Evolutionary conservation across 2,797 vertebrate species (phyloP), one percentile per base, ranked within the genome.

Genomic region (Intellagama lesueurii): DNA sequence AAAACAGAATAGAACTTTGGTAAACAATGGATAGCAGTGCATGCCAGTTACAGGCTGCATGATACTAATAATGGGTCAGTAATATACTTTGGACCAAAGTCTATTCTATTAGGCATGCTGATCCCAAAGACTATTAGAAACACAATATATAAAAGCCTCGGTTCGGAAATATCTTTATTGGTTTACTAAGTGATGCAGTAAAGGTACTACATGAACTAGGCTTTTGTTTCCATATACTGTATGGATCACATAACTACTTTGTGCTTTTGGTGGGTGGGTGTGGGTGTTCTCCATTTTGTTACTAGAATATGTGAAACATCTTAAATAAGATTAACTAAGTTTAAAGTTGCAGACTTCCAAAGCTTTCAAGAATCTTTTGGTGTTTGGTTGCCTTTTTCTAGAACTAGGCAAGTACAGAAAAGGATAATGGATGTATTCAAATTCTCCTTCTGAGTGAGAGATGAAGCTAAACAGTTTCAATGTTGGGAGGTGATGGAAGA

Each of bases 51-150:
- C 69, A 87, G 81, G 84, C 91, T 94, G 90, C 92, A 81, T 92
- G 91, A 92, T 91, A 87, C 88, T 91, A 93, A 91, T 86, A 83
- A 86, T 91, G 92, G 88, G 91, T 94, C 93, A 91, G 92, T 4
- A 72, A 91, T 70, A 16, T 30, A 28, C 22, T 24, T 76, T 47
- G 47, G 35, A 22, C 26, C 3, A 32, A 44, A 24, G 17, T 32
- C 32, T 66, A 30, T 68, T 75, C 2, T 49, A 47, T 68, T 86
- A 79, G 19, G 26, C 19, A 8, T 24, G 17, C 44, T 64, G 78
- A 73, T 24, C 69, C 49, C 9, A 72, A 22, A 49, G 17, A 32
- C 17, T 5, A 17, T 35, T n/a, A 85, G 69, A 24, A 32, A 85
- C 12, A 66, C n/a, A 35, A 64, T 66, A 32, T 32, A 28, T 84